Evolutionary conservation across 2,888 invertebrate species (phyloP).

Genomic region (Agonopterix heracliana): DNA sequence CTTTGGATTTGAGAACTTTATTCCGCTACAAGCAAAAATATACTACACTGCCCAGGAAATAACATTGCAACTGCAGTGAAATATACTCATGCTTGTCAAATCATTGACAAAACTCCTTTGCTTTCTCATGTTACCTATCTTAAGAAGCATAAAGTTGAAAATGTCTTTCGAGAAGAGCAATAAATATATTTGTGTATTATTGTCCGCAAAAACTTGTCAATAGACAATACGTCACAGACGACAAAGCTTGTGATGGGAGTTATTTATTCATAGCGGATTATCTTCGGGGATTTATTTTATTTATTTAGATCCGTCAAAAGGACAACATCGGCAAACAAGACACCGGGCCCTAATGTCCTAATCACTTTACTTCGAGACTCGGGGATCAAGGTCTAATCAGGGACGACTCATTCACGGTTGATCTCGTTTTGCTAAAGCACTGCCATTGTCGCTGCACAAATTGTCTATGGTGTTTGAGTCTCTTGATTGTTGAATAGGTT

Average conservation of each 20-base stretch:
- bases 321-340: slow-evolving; percentile 51
- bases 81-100: background rate
- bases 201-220: slow-evolving; percentile 53
- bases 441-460: slow-evolving; percentile 45
- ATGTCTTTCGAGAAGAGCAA: background rate
- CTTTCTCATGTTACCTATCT: background rate
- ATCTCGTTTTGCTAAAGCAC: slow-evolving; percentile 53
- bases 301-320: slow-evolving; percentile 52
- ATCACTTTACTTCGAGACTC: slow-evolving; percentile 53
- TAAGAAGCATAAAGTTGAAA: background rate
- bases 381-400: slow-evolving; percentile 17
- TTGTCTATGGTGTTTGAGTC: slow-evolving; percentile 48
- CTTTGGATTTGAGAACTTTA: slow-evolving; percentile 12
- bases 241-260: slow-evolving; percentile 60
- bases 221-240: slow-evolving; percentile 60
- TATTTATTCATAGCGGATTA: slow-evolving; percentile 73
- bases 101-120: slow-evolving; percentile 4
- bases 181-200: slow-evolving; percentile 6
- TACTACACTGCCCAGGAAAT: background rate
- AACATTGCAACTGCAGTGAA: slow-evolving; percentile 8
- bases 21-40: background rate
- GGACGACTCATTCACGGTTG: slow-evolving; percentile 33
- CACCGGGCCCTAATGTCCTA: slow-evolving; percentile 30
- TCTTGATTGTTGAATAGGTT: slow-evolving; percentile 26
- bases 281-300: slow-evolving; percentile 47